These are phyloP conservation scores for Bradypodion pumilum DNA, from an alignment of 2,797 vertebrate species.

Conservation along the genomic window DNA sequence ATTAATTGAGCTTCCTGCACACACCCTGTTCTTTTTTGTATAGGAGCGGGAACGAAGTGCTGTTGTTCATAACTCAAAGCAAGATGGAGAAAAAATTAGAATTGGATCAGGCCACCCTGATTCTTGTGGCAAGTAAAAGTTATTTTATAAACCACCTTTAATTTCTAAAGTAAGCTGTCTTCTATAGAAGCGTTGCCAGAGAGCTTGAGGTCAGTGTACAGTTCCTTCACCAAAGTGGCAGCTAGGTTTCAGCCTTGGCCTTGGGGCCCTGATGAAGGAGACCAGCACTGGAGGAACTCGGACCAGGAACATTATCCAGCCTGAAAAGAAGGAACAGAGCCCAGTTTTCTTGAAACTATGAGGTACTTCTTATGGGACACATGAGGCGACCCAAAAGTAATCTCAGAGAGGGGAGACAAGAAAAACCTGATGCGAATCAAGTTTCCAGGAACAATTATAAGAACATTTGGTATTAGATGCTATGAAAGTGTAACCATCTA, in stretches of 20 bases:
- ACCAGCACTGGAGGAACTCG: no score
- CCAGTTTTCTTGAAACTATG: background rate
- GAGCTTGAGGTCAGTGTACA: background rate
- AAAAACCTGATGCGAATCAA: background rate
- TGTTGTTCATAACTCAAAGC: conserved; percentile 6
- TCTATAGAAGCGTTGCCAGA: conserved; percentile 1
- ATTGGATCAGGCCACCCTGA: background rate
- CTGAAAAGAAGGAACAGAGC: background rate
- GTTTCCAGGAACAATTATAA: background rate
- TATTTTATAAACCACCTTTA: background rate
- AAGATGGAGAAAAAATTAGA: conserved; percentile 11
- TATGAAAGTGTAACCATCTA: no score
- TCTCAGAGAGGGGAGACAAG: background rate
- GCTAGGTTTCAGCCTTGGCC: background rate
- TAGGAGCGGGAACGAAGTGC: conserved; percentile 1
- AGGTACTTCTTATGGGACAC: background rate
- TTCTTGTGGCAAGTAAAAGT: background rate
- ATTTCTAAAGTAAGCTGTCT: background rate
- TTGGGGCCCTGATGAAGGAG: background rate
- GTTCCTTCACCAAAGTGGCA: background rate
- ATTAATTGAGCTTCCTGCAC: background rate
- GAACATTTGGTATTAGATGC: no score
- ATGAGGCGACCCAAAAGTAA: background rate
- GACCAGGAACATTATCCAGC: background rate
- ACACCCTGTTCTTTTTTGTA: background rate